These are phyloP conservation scores for Glomeris marginata DNA, from an alignment of 2,888 invertebrate species.

Conservation along the genomic window DNA sequence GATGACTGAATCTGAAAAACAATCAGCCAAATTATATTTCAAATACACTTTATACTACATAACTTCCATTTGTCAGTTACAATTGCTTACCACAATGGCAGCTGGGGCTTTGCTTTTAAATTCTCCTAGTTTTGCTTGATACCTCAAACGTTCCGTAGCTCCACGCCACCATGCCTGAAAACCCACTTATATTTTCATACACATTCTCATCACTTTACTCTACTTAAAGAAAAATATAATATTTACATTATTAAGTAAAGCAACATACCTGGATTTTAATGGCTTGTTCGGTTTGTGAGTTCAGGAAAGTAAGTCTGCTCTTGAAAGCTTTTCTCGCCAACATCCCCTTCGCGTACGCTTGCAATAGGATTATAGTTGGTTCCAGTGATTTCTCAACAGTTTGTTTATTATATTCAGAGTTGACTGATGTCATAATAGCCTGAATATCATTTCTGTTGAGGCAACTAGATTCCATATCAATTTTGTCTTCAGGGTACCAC, in stretches of 20 bases:
- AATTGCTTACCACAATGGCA: slow-evolving; percentile 18
- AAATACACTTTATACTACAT: no score
- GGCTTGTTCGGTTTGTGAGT: slow-evolving; percentile 24
- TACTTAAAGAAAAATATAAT: slow-evolving; percentile 1
- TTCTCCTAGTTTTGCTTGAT: slow-evolving; percentile 21
- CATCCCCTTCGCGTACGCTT: slow-evolving; percentile 45
- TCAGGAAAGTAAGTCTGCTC: slow-evolving; percentile 22
- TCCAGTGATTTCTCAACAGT: slow-evolving; percentile 27
- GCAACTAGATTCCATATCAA: slow-evolving; percentile 20
- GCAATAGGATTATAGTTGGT: slow-evolving; percentile 37
- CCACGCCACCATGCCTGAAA: slow-evolving; percentile 51
- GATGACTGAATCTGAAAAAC: slow-evolving; percentile 24
- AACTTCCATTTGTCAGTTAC: no score
- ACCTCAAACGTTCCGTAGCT: slow-evolving; percentile 30
- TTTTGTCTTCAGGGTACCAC: slow-evolving; percentile 32
- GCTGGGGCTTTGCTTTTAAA: slow-evolving; percentile 21
- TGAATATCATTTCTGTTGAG: slow-evolving; percentile 16
- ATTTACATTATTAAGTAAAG: not conserved
- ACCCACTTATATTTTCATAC: slow-evolving; percentile 11
- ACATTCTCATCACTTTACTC: slow-evolving; percentile 23
- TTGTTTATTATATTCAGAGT: slow-evolving; percentile 25
- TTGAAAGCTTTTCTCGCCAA: slow-evolving; percentile 38
- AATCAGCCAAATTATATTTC: not conserved
- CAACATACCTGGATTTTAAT: slow-evolving; percentile 28
- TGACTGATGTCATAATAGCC: slow-evolving; percentile 20